Base-by-base conservation (phyloP, 64 coral and sea anemone genomes). In the Montipora foliosa region DNA sequence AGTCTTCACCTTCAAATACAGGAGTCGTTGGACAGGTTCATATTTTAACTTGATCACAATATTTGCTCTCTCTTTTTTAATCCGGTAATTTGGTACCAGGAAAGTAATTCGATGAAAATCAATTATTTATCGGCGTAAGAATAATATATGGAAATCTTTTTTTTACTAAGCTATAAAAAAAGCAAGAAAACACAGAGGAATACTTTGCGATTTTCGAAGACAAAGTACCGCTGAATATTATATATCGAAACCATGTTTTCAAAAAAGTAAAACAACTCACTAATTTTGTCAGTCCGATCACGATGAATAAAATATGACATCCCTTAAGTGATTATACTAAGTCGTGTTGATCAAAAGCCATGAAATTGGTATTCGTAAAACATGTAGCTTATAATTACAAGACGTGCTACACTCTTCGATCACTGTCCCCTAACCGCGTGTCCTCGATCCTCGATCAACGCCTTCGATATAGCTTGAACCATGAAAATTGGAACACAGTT, bases 91-190 rank as follows among this genome's bases (percentile, higher is more conserved):
- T 57, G 58, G 37, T 25, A 62, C 80, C 44, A 57, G 25, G 21
- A 82, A 17, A 62, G 8, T 37, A 37, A n/a, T 25, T 44, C 1
- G 80, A 19, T 6, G 68, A 19, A 66, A 62, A 82, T 82, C 3
- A 82, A 82, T 82, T 60, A 82, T 82, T 82, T 17, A 82, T 44
- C 6, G n/a, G 58, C 21, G 55, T 45, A 64, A 45, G 7, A 82
- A 82, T 61, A 48, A n/a, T 16, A 50, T 51, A 78, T 44, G 10
- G 49, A 49, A 15, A 49, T 11, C 1, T 49, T 78, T 49, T 19
- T 8, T 8, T 8, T 6, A 57, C 11, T 4, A 13, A 13, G 17
- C 46, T 50, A 19, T 24, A 22, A 20, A 4, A 71, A 71, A 71
- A 20, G 21, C 9, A 15, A 16, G 61, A 64, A 11, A 64, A 15